Conservation (phyloP, 2,797 vertebrate genomes). For the Platyrinchus mystaceus region DNA sequence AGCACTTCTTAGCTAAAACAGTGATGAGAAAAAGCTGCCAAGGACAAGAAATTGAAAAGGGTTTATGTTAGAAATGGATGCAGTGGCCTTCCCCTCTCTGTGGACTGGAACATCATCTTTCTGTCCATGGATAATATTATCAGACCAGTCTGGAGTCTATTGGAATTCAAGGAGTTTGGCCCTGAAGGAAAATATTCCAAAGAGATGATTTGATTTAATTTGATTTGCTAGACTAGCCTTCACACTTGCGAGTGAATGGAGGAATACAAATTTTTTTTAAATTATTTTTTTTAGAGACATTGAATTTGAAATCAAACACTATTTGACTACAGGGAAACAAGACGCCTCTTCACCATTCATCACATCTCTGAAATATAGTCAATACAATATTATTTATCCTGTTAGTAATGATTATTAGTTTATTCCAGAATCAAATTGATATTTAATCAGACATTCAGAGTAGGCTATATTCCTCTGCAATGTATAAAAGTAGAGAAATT, state of each 20-base stretch:
- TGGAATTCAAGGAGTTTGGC: neutral
- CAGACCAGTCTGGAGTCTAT: fast-evolving
- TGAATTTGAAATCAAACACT: neutral
- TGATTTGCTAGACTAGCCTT: neutral
- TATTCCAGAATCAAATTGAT: neutral
- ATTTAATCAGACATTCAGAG: neutral
- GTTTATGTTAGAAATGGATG: neutral
- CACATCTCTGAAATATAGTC: neutral
- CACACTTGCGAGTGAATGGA: neutral
- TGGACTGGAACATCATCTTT: neutral
- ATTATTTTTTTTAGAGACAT: neutral
- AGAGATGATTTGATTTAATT: neutral
- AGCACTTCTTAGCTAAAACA: neutral
- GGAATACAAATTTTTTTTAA: neutral
- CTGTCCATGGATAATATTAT: neutral
- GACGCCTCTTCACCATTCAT: neutral
- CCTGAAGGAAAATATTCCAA: neutral
- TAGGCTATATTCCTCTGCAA: neutral
- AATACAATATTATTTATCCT: neutral
- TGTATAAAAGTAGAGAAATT: neutral
- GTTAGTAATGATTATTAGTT: neutral
- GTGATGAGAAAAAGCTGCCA: neutral
- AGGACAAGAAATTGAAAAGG: neutral
- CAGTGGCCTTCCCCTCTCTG: fast-evolving
- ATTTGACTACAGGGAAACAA: neutral